Percentiles rank a stretch among this genome's conserved stretches.
phyloP scores from a whole-genome alignment of 2,113 vertebrate species.

The Epinephelus fuscoguttatus region DNA sequence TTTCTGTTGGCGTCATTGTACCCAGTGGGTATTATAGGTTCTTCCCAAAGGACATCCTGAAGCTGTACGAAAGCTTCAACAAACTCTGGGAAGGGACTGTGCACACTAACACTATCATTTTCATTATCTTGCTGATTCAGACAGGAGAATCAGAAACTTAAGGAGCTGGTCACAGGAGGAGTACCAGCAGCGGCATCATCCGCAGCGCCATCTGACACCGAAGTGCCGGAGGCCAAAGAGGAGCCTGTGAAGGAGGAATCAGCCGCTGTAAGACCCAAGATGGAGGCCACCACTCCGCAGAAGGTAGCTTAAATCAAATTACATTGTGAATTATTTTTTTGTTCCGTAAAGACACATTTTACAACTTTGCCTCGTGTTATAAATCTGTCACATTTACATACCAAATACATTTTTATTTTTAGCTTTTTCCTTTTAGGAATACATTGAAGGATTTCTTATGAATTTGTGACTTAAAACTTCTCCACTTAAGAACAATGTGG shows the following conservation, averaged over 20 bases:
- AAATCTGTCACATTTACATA: neutral
- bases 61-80: neutral
- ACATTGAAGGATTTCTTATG: neutral
- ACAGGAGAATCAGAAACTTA: conserved; percentile 94
- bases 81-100: neutral
- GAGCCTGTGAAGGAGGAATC: conserved; percentile 77
- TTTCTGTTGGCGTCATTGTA: conserved; percentile 22
- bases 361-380: neutral
- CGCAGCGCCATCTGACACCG: conserved; percentile 66
- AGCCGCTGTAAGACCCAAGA: conserved; percentile 77
- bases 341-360: neutral
- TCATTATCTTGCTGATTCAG: conserved; percentile 74
- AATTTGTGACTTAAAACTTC: neutral
- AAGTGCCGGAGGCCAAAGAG: conserved; percentile 81
- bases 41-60: conserved; percentile 72
- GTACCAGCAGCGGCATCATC: conserved; percentile 19
- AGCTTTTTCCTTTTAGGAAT: neutral
- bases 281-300: conserved; percentile 83
- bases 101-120: conserved; percentile 45
- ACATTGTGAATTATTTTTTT: neutral
- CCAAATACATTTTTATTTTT: neutral
- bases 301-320: conserved; percentile 83
- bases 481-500: neutral
- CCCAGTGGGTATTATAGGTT: conserved; percentile 61
- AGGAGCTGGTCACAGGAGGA: conserved; percentile 88